Evolutionary conservation across 1,140 invertebrate species (phyloP).

Genomic region (Lordiphosa stackelbergi): DNA sequence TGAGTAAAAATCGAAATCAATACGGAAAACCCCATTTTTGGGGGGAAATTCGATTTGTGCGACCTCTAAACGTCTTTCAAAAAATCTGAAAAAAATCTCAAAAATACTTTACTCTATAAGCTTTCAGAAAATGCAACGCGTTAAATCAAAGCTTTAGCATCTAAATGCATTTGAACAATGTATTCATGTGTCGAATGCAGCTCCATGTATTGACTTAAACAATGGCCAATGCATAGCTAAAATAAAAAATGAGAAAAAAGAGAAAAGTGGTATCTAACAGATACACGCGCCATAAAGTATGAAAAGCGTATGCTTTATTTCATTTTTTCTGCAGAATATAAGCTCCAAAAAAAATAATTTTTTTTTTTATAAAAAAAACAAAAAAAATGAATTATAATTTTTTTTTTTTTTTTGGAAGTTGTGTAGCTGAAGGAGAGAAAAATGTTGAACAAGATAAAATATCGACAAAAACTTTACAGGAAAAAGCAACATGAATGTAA

Average conservation of each 20-base stretch:
- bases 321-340: conserved; percentile 51
- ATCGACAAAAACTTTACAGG: conserved; percentile 52
- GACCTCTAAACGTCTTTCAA: too few species aligned
- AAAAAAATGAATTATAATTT: conserved; percentile 76
- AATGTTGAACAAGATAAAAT: conserved; percentile 44
- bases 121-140: too few species aligned
- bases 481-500: conserved; percentile 10
- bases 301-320: conserved; percentile 57
- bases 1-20: too few species aligned
- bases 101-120: too few species aligned
- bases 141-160: conserved; percentile 54
- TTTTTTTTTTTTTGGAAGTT: conserved; percentile 59
- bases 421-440: conserved; percentile 20
- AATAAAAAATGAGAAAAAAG: conserved; percentile 28
- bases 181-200: conserved; percentile 15
- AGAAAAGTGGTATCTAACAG: conserved; percentile 53
- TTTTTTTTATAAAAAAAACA: conserved; percentile 66
- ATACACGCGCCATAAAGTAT: conserved; percentile 71
- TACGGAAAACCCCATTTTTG: too few species aligned
- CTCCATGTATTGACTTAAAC: conserved; percentile 48
- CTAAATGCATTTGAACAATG: conserved; percentile 49
- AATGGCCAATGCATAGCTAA: conserved; percentile 65
- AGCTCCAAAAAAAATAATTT: conserved; percentile 74
- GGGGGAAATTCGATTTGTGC: too few species aligned
- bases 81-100: too few species aligned